These are phyloP conservation scores for Dolichopus griseipennis DNA, from an alignment of 2,888 invertebrate genomes.

Conservation along the genomic window DNA sequence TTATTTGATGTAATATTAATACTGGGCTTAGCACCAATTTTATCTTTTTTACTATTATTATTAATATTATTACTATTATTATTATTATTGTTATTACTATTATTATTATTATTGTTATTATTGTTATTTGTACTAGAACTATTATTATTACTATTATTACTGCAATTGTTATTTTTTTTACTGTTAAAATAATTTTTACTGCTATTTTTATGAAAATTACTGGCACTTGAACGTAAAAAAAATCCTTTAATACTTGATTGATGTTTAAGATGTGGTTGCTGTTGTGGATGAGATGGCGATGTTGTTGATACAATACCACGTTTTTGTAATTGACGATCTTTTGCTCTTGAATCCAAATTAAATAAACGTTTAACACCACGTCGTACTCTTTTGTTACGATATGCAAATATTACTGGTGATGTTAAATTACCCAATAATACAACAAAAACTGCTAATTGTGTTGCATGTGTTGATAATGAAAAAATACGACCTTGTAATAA, in stretches of 20 bases:
- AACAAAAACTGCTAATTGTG: conserved; percentile 40
- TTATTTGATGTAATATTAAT: conserved; percentile 31
- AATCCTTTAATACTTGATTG: conserved; percentile 13
- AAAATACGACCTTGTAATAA: conserved; percentile 36
- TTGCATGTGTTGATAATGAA: conserved; percentile 17
- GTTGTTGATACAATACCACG: conserved; percentile 35
- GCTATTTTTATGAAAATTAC: conserved; percentile 21
- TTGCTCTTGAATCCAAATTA: conserved; percentile 33
- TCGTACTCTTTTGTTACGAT: conserved; percentile 43
- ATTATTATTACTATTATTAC: conserved; percentile 8
- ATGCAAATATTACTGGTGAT: conserved; percentile 44
- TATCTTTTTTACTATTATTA: conserved; percentile 15
- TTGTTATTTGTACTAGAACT: background rate
- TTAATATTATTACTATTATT: conserved; percentile 9
- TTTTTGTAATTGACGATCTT: conserved; percentile 32
- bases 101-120: conserved; percentile 13
- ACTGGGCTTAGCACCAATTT: conserved; percentile 33
- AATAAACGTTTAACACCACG: conserved; percentile 41
- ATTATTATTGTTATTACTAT: conserved; percentile 12
- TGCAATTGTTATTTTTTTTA: conserved; percentile 11
- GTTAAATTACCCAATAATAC: conserved; percentile 40
- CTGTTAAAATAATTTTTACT: conserved; percentile 10
- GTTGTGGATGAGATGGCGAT: conserved; percentile 28
- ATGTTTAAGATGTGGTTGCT: conserved; percentile 9
- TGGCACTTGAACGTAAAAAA: conserved; percentile 22